Percentiles rank a stretch among this genome's conserved stretches.
Evolutionary conservation across 2,113 vertebrate genomes (phyloP).

Genomic region (Sprattus sprattus): DNA sequence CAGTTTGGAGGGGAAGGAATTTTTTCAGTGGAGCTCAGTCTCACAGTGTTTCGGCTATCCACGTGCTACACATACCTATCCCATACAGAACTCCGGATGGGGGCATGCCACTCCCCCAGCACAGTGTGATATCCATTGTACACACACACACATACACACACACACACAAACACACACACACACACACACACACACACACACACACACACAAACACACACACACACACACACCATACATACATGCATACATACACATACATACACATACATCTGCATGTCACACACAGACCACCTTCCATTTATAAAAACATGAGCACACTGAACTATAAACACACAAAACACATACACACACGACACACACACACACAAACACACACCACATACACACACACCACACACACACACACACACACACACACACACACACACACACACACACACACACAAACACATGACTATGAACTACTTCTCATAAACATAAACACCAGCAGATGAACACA

Average conservation of each 20-base stretch:
- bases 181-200: not conserved
- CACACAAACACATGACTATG: not conserved
- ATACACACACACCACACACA: not conserved
- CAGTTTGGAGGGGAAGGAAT: conserved; percentile 53
- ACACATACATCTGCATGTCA: no score
- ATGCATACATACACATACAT: no score
- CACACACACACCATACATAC: not conserved
- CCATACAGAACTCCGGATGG: conserved; percentile 44
- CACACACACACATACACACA: conserved; percentile 29
- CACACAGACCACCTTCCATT: no score
- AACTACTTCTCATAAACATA: no score
- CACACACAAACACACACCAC: conserved; percentile 9
- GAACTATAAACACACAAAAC: no score
- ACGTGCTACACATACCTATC: conserved; percentile 59
- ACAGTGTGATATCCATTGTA: not conserved
- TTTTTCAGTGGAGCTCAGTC: conserved; percentile 39
- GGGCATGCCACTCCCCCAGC: conserved; percentile 38
- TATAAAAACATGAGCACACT: no score
- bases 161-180: not conserved
- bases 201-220: not conserved
- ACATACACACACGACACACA: not conserved
- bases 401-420: not conserved
- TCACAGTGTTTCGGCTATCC: conserved; percentile 52
- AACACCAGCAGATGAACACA: no score
- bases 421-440: conserved; percentile 12